These are phyloP conservation scores for Hemiscyllium ocellatum DNA, from an alignment of 2,113 vertebrate genomes.

Conservation along the genomic window DNA sequence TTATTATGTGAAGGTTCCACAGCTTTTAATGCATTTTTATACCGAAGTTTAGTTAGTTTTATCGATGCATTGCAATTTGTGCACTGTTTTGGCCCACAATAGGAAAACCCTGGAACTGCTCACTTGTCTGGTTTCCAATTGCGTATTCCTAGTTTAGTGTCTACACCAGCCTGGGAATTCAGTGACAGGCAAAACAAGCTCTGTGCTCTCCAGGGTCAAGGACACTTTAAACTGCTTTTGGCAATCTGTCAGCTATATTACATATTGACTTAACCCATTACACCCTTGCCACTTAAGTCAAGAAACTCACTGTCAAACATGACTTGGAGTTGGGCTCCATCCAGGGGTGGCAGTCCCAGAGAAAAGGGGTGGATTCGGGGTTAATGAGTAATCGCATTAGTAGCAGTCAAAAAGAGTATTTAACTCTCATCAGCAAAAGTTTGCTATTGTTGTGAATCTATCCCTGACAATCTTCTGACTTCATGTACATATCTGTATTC, in stretches of 20 bases:
- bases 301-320: constrained; percentile 27
- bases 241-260: constrained; percentile 30
- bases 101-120: not conserved
- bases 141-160: not conserved
- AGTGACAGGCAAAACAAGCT: constrained; percentile 24
- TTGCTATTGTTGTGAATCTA: not conserved
- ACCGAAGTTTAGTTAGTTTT: not conserved
- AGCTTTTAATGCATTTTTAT: not conserved
- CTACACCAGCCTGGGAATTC: constrained; percentile 11
- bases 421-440: not conserved
- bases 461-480: not conserved
- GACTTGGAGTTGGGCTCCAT: constrained; percentile 11
- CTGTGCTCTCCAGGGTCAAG: constrained; percentile 19
- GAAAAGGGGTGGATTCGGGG: not conserved
- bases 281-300: constrained; percentile 28
- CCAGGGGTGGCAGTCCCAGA: not conserved
- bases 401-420: not conserved
- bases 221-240: not conserved
- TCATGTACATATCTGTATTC: too few species aligned
- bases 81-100: not conserved
- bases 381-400: not conserved
- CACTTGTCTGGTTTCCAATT: not conserved
- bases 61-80: not conserved
- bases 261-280: constrained; percentile 37
- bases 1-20: too few species aligned